These are phyloP conservation scores for Trematomus bernacchii DNA, from an alignment of 2,797 vertebrate species.

Conservation along the genomic window DNA sequence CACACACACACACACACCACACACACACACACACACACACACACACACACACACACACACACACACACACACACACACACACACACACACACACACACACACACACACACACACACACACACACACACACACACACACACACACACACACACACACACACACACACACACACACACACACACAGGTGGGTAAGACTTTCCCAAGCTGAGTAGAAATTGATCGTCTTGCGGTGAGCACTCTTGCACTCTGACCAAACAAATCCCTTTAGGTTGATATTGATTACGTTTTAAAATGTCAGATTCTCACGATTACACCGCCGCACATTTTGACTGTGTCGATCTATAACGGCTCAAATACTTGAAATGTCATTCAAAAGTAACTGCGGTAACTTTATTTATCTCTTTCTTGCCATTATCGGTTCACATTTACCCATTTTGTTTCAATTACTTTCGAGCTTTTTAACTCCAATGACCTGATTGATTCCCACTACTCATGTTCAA, in stretches of 20 bases:
- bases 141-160: slow-evolving; percentile 49
- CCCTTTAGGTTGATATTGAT: slow-evolving; percentile 68
- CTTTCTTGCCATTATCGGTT: slow-evolving; percentile 14
- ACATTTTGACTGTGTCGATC: slow-evolving; percentile 34
- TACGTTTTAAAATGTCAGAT: slow-evolving; percentile 69
- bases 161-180: slow-evolving; percentile 33
- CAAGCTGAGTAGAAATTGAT: slow-evolving; percentile 63
- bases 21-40: slow-evolving; percentile 45
- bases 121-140: slow-evolving; percentile 46
- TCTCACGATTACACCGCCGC: slow-evolving; percentile 38
- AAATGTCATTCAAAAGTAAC: slow-evolving; percentile 29
- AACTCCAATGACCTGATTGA: background rate
- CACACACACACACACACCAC: slow-evolving; percentile 46
- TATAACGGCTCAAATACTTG: slow-evolving; percentile 44
- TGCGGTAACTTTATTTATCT: slow-evolving; percentile 27
- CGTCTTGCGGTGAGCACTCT: slow-evolving; percentile 49
- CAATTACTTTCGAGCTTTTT: background rate
- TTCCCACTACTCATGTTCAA: background rate
- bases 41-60: slow-evolving; percentile 45
- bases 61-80: slow-evolving; percentile 50
- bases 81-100: slow-evolving; percentile 41
- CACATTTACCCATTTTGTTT: slow-evolving; percentile 30
- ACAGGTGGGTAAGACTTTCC: slow-evolving; percentile 36
- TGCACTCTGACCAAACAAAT: slow-evolving; percentile 60
- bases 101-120: slow-evolving; percentile 45